Evolutionary conservation across 2,113 vertebrate species (phyloP).

Genomic region (Rhabdomys dilectus): DNA sequence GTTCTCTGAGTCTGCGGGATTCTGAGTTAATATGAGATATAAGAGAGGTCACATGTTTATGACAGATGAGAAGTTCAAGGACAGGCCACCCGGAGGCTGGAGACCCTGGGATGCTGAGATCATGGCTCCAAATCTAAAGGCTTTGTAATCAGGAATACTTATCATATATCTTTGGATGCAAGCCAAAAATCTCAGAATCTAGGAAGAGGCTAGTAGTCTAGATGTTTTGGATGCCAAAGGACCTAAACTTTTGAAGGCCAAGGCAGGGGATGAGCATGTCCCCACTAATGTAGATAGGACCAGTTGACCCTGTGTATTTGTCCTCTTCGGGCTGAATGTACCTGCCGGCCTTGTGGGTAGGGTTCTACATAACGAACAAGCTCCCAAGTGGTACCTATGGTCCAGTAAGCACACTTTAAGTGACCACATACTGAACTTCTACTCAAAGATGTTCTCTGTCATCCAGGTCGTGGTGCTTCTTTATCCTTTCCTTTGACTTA

Average conservation of each 20-base stretch:
- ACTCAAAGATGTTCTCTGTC: not conserved
- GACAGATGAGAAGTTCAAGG: not conserved
- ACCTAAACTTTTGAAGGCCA: not conserved
- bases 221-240: not conserved
- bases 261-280: not conserved
- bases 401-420: not conserved
- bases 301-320: not conserved
- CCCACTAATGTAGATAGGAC: not conserved
- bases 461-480: not conserved
- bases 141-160: not conserved
- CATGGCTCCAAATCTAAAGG: accelerated
- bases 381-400: not conserved
- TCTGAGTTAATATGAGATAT: not conserved
- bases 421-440: not conserved
- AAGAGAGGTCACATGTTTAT: not conserved
- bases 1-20: not conserved
- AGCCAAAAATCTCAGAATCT: not conserved
- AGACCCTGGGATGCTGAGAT: not conserved
- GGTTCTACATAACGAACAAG: not conserved
- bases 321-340: not conserved
- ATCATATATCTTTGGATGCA: not conserved
- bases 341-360: not conserved
- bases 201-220: not conserved
- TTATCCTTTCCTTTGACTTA: not conserved
- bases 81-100: not conserved